Percentiles rank a stretch among this genome's conserved stretches.
phyloP scores from a whole-genome alignment of 2,888 invertebrate genomes.

The Lithophane semibrunnea region DNA sequence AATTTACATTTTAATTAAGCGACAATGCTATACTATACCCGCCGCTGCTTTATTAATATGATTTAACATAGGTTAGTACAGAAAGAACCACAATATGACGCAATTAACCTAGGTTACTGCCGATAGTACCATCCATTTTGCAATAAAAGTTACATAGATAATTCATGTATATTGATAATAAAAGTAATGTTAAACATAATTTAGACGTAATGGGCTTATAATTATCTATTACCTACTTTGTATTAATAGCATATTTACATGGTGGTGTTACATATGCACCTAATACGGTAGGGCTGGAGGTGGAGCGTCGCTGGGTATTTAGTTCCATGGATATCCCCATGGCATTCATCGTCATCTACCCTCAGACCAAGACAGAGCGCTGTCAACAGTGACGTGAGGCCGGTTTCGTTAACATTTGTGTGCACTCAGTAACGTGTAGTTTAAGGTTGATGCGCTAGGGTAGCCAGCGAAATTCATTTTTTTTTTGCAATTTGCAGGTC shows the following conservation, averaged over 20 bases:
- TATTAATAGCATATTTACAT: not conserved
- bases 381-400: too few species aligned
- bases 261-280: not conserved
- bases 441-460: too few species aligned
- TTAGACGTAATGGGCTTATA: not conserved
- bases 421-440: too few species aligned
- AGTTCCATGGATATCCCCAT: not conserved
- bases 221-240: not conserved
- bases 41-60: not conserved
- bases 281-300: not conserved
- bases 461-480: too few species aligned
- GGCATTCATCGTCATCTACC: not conserved
- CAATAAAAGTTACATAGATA: slow-evolving; percentile 22
- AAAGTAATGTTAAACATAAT: slow-evolving; percentile 23
- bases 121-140: not conserved
- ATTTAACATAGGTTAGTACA: not conserved
- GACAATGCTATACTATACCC: not conserved
- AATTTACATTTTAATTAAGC: not conserved
- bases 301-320: slow-evolving; percentile 1
- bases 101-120: slow-evolving; percentile 12
- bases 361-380: too few species aligned
- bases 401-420: too few species aligned
- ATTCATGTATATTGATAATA: slow-evolving; percentile 15
- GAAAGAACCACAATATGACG: not conserved
- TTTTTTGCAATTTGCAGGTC: too few species aligned